Percentiles rank a stretch among this genome's conserved stretches.
phyloP scores from a whole-genome alignment of 2,113 vertebrate genomes.

The Marcusenius ussheri region DNA sequence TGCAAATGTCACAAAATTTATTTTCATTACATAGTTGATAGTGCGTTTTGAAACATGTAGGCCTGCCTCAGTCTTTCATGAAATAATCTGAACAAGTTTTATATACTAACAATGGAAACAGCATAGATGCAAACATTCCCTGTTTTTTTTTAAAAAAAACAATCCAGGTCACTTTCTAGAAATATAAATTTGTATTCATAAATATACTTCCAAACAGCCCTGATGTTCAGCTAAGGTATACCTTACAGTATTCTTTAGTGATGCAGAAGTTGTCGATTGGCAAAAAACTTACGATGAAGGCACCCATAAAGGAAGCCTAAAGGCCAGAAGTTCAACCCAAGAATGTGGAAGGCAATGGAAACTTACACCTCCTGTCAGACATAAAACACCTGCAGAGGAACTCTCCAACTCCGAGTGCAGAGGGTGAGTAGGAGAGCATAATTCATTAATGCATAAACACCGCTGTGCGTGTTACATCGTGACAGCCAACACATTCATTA shows the following conservation, averaged over 20 bases:
- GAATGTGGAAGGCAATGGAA: neutral
- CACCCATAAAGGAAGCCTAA: neutral
- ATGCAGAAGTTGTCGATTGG: neutral
- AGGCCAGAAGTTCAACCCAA: neutral
- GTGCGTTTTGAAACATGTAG: neutral
- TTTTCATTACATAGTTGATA: neutral
- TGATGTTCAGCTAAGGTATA: neutral
- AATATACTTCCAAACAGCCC: neutral
- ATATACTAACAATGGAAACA: neutral
- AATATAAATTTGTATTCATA: neutral
- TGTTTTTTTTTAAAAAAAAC: neutral
- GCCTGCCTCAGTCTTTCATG: neutral
- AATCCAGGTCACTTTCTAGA: neutral
- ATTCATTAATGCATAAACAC: neutral
- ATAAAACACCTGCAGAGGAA: neutral
- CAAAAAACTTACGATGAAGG: neutral
- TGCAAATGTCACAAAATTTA: neutral
- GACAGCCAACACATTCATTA: constrained; percentile 48
- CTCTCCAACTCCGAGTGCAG: neutral
- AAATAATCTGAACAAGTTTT: neutral
- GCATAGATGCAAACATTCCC: neutral
- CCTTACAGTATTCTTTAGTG: neutral
- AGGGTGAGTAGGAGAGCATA: constrained; percentile 31
- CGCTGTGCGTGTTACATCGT: constrained; percentile 51
- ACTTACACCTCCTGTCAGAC: neutral